Evolutionary conservation across 1,140 invertebrate species (phyloP).

Genomic region (Papilio xuthus): DNA sequence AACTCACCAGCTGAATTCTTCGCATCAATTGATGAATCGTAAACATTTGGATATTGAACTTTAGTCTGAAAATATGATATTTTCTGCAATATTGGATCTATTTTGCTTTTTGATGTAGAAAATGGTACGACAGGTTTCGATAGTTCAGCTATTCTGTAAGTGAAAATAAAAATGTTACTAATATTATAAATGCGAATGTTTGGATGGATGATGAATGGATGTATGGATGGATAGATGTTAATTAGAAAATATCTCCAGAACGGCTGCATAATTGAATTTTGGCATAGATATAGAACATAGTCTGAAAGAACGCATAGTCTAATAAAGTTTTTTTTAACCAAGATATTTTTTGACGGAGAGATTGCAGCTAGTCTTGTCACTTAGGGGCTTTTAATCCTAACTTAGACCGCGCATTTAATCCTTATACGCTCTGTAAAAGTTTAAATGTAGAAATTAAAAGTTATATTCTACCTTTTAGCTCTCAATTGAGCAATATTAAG

Average conservation of each 20-base stretch:
- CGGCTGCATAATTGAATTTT: too few species aligned
- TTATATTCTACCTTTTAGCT: slow-evolving; percentile 59
- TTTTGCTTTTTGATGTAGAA: slow-evolving; percentile 65
- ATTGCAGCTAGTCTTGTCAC: too few species aligned
- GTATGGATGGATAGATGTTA: too few species aligned
- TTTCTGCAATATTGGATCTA: slow-evolving; percentile 69
- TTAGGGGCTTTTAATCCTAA: too few species aligned
- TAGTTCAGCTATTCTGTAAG: slow-evolving; percentile 67
- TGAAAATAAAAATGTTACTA: slow-evolving; percentile 35
- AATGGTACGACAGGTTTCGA: slow-evolving; percentile 75
- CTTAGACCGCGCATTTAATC: too few species aligned
- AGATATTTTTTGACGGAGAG: too few species aligned
- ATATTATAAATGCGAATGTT: too few species aligned
- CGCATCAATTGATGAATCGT: slow-evolving; percentile 87
- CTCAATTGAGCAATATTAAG: slow-evolving; percentile 70
- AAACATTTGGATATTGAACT: slow-evolving; percentile 92
- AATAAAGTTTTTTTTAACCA: too few species aligned
- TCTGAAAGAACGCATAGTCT: too few species aligned
- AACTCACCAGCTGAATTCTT: slow-evolving; percentile 84
- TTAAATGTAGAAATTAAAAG: slow-evolving; percentile 12
- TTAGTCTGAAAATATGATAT: slow-evolving; percentile 75
- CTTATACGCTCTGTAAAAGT: neutral
- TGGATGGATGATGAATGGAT: too few species aligned
- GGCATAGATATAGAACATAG: too few species aligned
- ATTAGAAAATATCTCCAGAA: too few species aligned